These are phyloP conservation scores for Antitype chi DNA, from an alignment of 2,888 invertebrate species.

Conservation along the genomic window DNA sequence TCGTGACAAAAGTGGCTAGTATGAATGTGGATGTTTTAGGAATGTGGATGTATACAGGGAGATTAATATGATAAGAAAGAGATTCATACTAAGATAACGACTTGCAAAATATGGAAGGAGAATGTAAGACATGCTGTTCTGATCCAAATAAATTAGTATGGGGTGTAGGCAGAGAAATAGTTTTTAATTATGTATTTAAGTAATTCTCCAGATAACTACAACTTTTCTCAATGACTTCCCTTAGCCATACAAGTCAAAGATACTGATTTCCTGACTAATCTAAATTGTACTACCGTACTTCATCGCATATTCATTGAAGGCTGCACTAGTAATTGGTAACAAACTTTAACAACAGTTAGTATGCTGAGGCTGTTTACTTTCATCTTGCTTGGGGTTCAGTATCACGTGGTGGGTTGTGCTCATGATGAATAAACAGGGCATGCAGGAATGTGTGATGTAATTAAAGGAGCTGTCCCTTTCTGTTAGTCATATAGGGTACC, in stretches of 20 bases:
- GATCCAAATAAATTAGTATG: no score
- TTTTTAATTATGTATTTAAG: no score
- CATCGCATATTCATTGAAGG: slow-evolving; percentile 36
- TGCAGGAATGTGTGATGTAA: slow-evolving; percentile 20
- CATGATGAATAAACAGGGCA: slow-evolving; percentile 9
- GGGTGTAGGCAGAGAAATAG: no score
- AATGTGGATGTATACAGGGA: no score
- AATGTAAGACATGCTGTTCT: no score
- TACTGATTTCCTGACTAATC: slow-evolving; percentile 36
- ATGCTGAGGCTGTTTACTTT: slow-evolving; percentile 30
- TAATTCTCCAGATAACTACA: not conserved
- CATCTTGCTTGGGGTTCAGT: slow-evolving; percentile 8
- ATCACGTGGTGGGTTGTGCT: slow-evolving; percentile 27
- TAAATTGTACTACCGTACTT: slow-evolving; percentile 22
- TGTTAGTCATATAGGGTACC: no score
- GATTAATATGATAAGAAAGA: no score
- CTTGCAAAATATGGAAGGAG: no score
- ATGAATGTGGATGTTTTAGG: no score
- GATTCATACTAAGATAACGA: no score
- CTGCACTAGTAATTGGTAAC: slow-evolving; percentile 26
- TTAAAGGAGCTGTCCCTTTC: not conserved
- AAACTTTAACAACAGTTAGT: not conserved
- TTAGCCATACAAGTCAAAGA: not conserved
- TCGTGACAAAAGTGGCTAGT: no score
- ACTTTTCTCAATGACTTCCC: slow-evolving; percentile 13